These are phyloP conservation scores for Ctenomys sociabilis DNA, from an alignment of 2,113 vertebrate species.

Conservation along the genomic window DNA sequence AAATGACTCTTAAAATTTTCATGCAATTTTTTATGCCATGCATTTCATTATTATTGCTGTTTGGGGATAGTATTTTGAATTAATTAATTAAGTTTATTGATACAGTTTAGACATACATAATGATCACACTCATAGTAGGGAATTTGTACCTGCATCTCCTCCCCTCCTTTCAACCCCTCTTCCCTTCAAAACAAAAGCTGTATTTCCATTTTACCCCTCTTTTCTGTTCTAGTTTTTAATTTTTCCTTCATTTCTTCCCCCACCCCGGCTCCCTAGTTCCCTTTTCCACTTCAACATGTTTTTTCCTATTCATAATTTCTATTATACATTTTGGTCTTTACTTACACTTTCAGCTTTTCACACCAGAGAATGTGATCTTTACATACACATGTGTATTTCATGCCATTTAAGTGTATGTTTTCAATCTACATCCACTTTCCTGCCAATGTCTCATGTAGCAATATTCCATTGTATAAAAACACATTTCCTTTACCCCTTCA, in stretches of 20 bases:
- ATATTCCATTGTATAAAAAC: background rate
- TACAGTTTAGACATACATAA: background rate
- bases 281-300: background rate
- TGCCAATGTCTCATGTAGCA: background rate
- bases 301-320: background rate
- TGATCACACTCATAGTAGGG: background rate
- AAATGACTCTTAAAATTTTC: background rate
- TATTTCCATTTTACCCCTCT: background rate
- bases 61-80: background rate
- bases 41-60: constrained; percentile 4
- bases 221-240: background rate
- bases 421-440: background rate
- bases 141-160: background rate
- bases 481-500: background rate
- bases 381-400: background rate
- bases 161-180: background rate
- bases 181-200: background rate
- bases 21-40: constrained; percentile 43
- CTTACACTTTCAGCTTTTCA: background rate
- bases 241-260: background rate
- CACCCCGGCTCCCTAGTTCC: background rate
- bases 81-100: background rate
- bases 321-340: background rate
- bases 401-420: background rate
- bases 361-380: background rate